Conservation (phyloP, 2,113 vertebrate genomes). For the Tychaedon coryphoeus region DNA sequence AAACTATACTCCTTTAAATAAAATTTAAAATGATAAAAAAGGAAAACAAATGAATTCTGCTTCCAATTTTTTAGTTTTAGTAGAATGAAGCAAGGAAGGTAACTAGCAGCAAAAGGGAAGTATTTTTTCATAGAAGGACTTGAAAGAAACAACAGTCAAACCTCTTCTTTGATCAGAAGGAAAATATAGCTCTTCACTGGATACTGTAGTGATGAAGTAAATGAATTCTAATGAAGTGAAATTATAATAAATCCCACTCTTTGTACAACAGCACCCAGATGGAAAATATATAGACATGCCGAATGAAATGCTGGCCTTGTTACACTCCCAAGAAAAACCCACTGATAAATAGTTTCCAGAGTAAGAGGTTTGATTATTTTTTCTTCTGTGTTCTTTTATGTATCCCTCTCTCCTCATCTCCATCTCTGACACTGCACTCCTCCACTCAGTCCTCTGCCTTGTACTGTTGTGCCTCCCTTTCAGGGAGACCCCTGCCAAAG, state of each 20-base stretch:
- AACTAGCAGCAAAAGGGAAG: background rate
- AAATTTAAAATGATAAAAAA: background rate
- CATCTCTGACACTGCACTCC: background rate
- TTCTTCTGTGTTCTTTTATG: background rate
- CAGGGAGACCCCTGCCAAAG: background rate
- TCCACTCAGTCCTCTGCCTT: background rate
- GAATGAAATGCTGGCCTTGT: background rate
- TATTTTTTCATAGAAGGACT: background rate
- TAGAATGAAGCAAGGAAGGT: background rate
- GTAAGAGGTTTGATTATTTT: background rate
- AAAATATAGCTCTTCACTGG: background rate
- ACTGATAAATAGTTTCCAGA: background rate
- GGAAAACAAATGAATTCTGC: fast-evolving
- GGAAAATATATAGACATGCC: background rate
- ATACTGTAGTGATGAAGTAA: background rate
- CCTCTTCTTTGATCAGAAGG: background rate
- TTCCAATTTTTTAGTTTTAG: background rate
- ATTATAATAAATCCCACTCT: background rate
- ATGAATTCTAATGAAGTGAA: background rate
- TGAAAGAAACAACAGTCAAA: background rate
- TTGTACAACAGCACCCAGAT: background rate
- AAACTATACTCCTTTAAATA: background rate
- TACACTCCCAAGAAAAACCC: background rate
- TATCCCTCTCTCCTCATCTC: background rate
- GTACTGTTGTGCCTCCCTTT: background rate